Percentiles rank a stretch among this genome's conserved stretches.
Evolutionary conservation across 2,797 vertebrate species (phyloP).

Genomic region (Glossophaga mutica): DNA sequence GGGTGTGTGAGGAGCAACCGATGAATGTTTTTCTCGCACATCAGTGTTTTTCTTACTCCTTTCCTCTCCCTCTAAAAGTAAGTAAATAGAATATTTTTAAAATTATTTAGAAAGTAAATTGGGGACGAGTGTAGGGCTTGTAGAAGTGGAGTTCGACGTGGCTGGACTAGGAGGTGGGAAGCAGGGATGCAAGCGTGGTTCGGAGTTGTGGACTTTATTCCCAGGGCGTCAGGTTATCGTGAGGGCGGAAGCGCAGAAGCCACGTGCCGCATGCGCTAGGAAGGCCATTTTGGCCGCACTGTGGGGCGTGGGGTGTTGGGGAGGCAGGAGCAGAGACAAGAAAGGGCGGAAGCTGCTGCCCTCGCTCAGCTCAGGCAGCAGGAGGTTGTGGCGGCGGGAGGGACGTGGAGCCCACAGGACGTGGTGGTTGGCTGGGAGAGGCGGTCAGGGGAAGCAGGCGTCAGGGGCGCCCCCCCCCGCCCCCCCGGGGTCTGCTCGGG

Average conservation of each 20-base stretch:
- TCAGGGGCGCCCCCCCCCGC: background rate
- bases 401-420: background rate
- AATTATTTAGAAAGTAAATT: background rate
- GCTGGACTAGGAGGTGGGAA: background rate
- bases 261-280: background rate
- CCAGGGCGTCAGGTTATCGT: background rate
- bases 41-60: background rate
- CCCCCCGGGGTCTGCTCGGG: background rate
- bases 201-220: background rate
- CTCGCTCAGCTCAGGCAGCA: background rate
- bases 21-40: no score
- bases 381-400: background rate
- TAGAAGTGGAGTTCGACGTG: background rate
- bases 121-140: background rate
- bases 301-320: background rate
- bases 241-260: background rate
- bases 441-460: rapidly evolving
- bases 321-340: background rate
- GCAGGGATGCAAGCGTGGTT: background rate
- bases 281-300: background rate
- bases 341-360: background rate
- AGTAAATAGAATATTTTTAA: no score
- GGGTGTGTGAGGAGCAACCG: no score
- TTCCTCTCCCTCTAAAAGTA: background rate
- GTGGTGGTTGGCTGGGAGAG: rapidly evolving